Evolutionary conservation across 2,888 invertebrate species (phyloP), one percentile per base, ranked within the genome.

Genomic region (Hydraecia micacea): DNA sequence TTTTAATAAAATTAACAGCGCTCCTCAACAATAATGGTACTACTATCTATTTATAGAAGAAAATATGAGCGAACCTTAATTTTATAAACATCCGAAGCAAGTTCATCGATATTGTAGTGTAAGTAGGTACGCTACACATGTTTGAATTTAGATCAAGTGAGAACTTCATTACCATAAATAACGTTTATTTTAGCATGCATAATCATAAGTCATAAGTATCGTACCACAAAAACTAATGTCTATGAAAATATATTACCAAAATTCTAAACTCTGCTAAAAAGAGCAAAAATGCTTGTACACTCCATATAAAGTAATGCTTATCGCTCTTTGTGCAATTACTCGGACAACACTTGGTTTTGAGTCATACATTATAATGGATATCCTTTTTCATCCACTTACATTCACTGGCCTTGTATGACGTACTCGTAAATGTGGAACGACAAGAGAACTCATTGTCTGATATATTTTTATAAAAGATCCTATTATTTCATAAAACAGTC

Each of bases 1-100:
- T 91, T 92, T 88, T 92, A 92, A 93, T 91, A 90, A 88, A 89
- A 92, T 91, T 92, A 92, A 85, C 84, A 86, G 83, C 84, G 85
- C 87, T 90, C 89, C 91, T 91, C 90, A 84, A 88, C 78, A 80
- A 80, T 84, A 87, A 91, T 76, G 72, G 66, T 66, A 74, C 73
- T 81, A 81, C 80, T 79, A 82, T 75, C 52, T 86, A 79, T 81
- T 77, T 68, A 68, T 68, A 79, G 73, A 84, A 88, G 75, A 15
- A 76, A 80, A 87, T 84, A 78, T 79, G 70, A 65, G 67, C 49
- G n/a, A 69, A 74, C 69, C 28, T 66, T 77, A 55, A 74, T 72
- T 66, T 73, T 68, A 75, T 67, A 73, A 81, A 72, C 74, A 69
- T 77, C 49, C 58, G 18, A 28, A 81, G 60, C 32, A 62, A 69